phyloP scores from a whole-genome alignment of 2,888 invertebrate genomes.

The Tetrapedia diversipes region DNA sequence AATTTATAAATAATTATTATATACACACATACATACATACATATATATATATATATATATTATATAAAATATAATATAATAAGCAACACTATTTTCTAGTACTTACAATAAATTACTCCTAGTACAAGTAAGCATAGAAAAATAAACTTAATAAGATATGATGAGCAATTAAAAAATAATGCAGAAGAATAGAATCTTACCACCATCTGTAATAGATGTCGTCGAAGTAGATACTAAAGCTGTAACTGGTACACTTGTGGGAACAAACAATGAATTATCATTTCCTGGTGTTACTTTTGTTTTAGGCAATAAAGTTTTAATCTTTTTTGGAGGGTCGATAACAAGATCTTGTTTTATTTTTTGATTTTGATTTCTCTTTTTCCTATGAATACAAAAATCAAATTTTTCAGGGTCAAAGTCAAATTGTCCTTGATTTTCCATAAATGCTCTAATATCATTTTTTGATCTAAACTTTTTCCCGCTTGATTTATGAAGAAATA shows the following conservation, averaged over 20 bases:
- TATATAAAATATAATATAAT: constrained; percentile 50
- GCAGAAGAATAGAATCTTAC: constrained; percentile 63
- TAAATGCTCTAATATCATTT: constrained; percentile 84
- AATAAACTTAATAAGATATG: constrained; percentile 39
- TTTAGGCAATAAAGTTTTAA: constrained; percentile 80
- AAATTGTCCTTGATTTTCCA: constrained; percentile 81
- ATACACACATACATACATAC: too few relatives aligned
- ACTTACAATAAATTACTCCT: constrained; percentile 78
- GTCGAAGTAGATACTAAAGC: constrained; percentile 57
- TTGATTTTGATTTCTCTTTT: constrained; percentile 73
- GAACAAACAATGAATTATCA: constrained; percentile 55
- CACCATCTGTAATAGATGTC: constrained; percentile 72
- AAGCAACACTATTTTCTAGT: constrained; percentile 82
- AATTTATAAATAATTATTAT: too few relatives aligned
- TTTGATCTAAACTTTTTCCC: constrained; percentile 86
- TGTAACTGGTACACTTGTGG: constrained; percentile 47
- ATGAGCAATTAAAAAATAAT: constrained; percentile 17
- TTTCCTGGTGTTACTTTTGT: constrained; percentile 65
- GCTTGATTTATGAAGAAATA: constrained; percentile 87
- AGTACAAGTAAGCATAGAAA: constrained; percentile 48
- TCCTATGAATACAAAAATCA: constrained; percentile 86
- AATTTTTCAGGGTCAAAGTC: constrained; percentile 85
- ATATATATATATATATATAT: constrained; percentile 1
- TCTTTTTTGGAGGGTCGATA: constrained; percentile 75
- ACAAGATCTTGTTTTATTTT: constrained; percentile 68